Evolutionary conservation across 2,888 invertebrate species (phyloP).

Genomic region (Xanthorhoe designata): DNA sequence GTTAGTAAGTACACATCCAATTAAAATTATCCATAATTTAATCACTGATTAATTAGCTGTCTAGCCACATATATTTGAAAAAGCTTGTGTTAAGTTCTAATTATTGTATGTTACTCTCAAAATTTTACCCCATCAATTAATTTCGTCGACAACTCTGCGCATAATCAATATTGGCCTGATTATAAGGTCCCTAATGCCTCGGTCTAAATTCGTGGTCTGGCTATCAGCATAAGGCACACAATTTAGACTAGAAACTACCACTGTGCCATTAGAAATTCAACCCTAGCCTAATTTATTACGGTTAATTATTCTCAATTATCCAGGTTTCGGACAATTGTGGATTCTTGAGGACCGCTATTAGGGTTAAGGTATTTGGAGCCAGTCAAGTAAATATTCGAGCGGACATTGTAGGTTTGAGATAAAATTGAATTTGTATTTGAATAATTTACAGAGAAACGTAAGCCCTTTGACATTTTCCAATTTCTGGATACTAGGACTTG

Average conservation of each 20-base stretch:
- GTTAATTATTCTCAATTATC: conserved; percentile 37
- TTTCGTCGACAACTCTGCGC: conserved; percentile 43
- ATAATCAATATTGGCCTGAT: conserved; percentile 54
- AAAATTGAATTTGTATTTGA: not conserved
- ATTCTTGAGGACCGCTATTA: conserved; percentile 35
- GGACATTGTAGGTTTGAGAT: not conserved
- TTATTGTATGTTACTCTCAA: not conserved
- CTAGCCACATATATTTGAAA: not conserved
- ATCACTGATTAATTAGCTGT: not conserved
- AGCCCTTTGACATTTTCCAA: no score
- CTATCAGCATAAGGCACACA: conserved; percentile 41
- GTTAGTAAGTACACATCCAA: not conserved
- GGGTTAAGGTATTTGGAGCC: conserved; percentile 15
- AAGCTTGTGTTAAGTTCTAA: not conserved
- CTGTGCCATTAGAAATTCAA: conserved; percentile 44
- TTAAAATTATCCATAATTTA: not conserved
- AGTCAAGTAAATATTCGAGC: conserved; percentile 14
- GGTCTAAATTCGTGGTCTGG: conserved; percentile 33
- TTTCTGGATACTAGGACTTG: no score
- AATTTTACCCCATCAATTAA: not conserved
- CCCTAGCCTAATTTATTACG: conserved; percentile 36
- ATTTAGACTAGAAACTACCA: conserved; percentile 47
- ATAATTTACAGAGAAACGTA: not conserved
- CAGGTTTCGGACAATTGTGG: conserved; percentile 29
- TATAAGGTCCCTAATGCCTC: conserved; percentile 57